Base-by-base conservation (phyloP, 2,888 invertebrate species). In the Cheilosia vulpina region DNA sequence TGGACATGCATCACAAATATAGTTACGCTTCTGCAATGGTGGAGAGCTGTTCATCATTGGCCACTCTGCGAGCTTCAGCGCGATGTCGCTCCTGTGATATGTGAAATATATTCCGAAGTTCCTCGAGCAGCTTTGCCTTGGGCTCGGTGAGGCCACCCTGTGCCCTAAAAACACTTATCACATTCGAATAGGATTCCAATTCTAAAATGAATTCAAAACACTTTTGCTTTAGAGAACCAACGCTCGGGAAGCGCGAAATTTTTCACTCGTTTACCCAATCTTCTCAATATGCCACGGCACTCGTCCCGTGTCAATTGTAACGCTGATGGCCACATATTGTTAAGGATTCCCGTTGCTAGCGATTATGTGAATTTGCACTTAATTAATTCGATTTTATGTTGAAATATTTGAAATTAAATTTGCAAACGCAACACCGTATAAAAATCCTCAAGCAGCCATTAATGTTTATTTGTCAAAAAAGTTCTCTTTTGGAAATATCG, bases 51-150 rank as follows among this genome's bases (percentile, higher is more conserved):
- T 98, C 98, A 93, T 98, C 98, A 93, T 97, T 98, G 75, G 97
- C 96, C 89, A 97, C 98, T 92, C 98, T 94, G 89, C 98, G 94
- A 89, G 98, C 95, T 93, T 98, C 98, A 72, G 98, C 98, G 90
- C 96, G 95, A 93, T 98, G 98, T 89, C 98, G 94, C 92, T 98
- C 98, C 91, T 95, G 95, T 85, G 97, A 96, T 92, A 98, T 98
- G 93, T 97, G 97, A 92, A 96, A 94, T 90, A 95, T 94, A 91
- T 94, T 94, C 90, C 97, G 96, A 88, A 98, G 94, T 90, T 98
- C 97, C 91, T 96, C 96, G 68, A 98, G 93, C 89, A 98, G 93
- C 92, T 95, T 96, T 91, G 95, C 95, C 94, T 97, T 97, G 90
- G 96, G 96, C 90, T 95, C 95, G 91, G 95, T 96, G 82, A 98